Base-by-base conservation (phyloP, 2,113 vertebrate genomes). In the Mesoclemmys tuberculata region DNA sequence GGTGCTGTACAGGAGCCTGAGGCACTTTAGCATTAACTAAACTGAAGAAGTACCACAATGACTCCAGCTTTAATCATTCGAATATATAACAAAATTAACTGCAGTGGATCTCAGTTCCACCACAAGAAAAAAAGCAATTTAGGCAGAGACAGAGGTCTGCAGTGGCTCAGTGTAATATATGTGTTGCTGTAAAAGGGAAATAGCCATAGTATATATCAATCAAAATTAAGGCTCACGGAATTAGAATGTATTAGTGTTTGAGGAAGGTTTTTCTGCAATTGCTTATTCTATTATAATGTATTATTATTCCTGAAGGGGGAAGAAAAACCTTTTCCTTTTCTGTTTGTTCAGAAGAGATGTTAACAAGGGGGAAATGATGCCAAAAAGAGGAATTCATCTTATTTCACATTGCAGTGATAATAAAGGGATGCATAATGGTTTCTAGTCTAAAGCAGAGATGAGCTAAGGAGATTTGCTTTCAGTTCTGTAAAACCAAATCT, bases 11-110 rank as follows among this genome's bases (percentile, higher is more conserved):
- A 78, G 82, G 81, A 84, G 55, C 71, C 85, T 55, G 22, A 87
- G 80, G 84, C 56, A 8, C 19, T 96, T 55, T 61, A 46, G 68
- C 77, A 77, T 83, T 96, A 95, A 97, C 84, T 82, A 96, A 91
- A 89, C 80, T 90, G 48, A 91, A 94, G 90, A 64, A 93, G 64
- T 44, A 92, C 79, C 74, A 61, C 79, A 89, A 52, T 68, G 87
- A 84, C 85, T 97, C 51, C 18, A 88, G 49, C 19, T 87, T 77
- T 92, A 90, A 90, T 89, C 46, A 26, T 78, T 84, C n/a, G 85
- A 94, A 92, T n/a, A 31, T 83, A 49, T 64, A 86, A 92, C 27
- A 81, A 94, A 94, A 94, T 90, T 82, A 91, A 49, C 74, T 90
- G 74, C 71, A 80, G 6, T 58, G 55, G 85, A 78, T 84, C 79